Conservation (phyloP, 2,888 invertebrate genomes). For the Abscondita cerata region DNA sequence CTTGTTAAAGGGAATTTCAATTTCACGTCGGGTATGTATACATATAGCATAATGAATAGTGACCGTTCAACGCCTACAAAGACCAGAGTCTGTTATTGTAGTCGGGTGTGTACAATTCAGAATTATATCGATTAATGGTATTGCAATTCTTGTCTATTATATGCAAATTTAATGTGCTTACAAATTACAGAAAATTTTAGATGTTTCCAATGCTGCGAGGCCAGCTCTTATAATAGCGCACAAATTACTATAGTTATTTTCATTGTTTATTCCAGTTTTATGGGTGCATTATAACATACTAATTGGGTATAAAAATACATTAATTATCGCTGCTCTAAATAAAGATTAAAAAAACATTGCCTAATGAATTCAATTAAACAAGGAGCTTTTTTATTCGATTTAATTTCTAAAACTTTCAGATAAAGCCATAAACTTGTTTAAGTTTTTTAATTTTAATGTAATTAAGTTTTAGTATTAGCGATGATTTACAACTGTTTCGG, state of each 20-base stretch:
- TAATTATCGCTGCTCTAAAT: no score
- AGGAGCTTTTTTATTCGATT: background rate
- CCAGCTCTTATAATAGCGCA: no score
- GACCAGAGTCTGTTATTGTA: conserved; percentile 42
- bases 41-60: conserved; percentile 45
- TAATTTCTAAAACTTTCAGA: background rate
- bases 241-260: no score
- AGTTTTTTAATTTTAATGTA: background rate
- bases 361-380: no score
- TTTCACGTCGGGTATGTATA: conserved; percentile 45
- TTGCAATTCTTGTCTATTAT: conserved; percentile 5
- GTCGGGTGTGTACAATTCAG: conserved; percentile 40
- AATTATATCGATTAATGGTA: conserved; percentile 23
- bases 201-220: no score
- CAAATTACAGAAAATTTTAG: conserved; percentile 8
- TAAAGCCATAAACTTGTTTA: background rate
- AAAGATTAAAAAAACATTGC: no score
- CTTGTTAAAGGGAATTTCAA: no score
- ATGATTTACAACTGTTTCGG: background rate
- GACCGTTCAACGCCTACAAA: conserved; percentile 44
- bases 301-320: no score
- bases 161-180: conserved; percentile 8
- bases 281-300: no score
- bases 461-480: background rate
- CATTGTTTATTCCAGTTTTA: no score